Conservation (phyloP, 2,797 vertebrate genomes). For the Adrianichthys oophorus region DNA sequence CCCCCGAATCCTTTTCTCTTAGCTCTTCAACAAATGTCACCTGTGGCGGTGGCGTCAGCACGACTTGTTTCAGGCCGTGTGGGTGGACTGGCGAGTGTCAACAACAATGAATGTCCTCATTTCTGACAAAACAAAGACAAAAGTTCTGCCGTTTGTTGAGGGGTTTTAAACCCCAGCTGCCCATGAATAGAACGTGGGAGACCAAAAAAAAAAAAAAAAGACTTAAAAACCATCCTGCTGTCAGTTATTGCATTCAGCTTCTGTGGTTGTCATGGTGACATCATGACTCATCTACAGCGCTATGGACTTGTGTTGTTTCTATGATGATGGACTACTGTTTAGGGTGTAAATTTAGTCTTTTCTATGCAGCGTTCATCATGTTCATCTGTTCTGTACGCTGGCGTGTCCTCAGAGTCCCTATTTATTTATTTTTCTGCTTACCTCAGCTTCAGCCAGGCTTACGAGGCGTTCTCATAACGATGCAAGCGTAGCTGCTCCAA, state of each 20-base stretch:
- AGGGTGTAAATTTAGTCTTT: conserved; percentile 50
- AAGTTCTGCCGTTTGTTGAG: conserved; percentile 25
- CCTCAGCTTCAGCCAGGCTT: conserved; percentile 49
- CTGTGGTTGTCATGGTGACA: conserved; percentile 49
- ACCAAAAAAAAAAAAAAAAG: not conserved
- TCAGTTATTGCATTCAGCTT: conserved; percentile 60
- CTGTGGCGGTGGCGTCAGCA: conserved; percentile 11
- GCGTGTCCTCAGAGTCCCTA: conserved; percentile 9
- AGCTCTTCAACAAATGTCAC: conserved; percentile 7
- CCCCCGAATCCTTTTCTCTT: not conserved
- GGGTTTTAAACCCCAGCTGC: not conserved
- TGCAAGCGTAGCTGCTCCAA: conserved; percentile 45
- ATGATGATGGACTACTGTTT: conserved; percentile 39
- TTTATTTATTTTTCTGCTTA: conserved; percentile 34
- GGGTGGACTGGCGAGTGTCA: conserved; percentile 20
- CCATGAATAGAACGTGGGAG: conserved; percentile 5
- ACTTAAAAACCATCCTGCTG: conserved; percentile 15
- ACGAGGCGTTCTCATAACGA: conserved; percentile 37
- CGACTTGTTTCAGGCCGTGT: conserved; percentile 13
- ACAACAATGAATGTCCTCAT: conserved; percentile 7
- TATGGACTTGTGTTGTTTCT: conserved; percentile 52
- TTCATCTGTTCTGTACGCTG: conserved; percentile 11
- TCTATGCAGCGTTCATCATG: conserved; percentile 61
- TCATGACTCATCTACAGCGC: conserved; percentile 51
- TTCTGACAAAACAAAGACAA: conserved; percentile 11